Conservation (phyloP, 2,113 vertebrate genomes). For the Oophaga pumilio region DNA sequence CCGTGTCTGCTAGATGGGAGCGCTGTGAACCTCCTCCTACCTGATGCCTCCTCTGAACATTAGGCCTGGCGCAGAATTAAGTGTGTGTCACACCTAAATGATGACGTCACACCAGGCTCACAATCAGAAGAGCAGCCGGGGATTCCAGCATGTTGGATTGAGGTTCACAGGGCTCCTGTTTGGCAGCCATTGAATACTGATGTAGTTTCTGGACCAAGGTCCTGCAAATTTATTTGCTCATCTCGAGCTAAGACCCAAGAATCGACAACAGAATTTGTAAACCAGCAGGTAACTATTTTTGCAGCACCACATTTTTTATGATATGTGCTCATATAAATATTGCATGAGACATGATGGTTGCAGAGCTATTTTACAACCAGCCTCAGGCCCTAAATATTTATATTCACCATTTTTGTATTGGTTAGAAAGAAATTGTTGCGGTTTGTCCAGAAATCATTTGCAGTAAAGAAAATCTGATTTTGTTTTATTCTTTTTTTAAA, state of each 20-base stretch:
- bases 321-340: neutral
- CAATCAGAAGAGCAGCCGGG: too few species aligned
- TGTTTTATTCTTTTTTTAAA: constrained; percentile 12
- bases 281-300: neutral
- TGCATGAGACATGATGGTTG: neutral
- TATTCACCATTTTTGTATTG: neutral
- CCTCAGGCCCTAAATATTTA: neutral
- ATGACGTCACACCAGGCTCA: too few species aligned
- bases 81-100: too few species aligned
- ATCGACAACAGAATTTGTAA: neutral
- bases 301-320: neutral
- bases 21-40: too few species aligned
- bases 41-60: too few species aligned
- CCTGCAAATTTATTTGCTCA: too few species aligned
- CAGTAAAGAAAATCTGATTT: neutral
- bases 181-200: too few species aligned
- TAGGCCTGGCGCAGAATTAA: too few species aligned
- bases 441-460: constrained; percentile 19
- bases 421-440: neutral
- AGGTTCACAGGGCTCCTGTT: too few species aligned
- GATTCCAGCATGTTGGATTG: too few species aligned
- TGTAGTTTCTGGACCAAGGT: too few species aligned
- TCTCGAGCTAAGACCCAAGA: neutral
- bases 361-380: neutral
- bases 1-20: too few species aligned